phyloP scores from a whole-genome alignment of 2,797 vertebrate species.

The Trachurus trachurus region DNA sequence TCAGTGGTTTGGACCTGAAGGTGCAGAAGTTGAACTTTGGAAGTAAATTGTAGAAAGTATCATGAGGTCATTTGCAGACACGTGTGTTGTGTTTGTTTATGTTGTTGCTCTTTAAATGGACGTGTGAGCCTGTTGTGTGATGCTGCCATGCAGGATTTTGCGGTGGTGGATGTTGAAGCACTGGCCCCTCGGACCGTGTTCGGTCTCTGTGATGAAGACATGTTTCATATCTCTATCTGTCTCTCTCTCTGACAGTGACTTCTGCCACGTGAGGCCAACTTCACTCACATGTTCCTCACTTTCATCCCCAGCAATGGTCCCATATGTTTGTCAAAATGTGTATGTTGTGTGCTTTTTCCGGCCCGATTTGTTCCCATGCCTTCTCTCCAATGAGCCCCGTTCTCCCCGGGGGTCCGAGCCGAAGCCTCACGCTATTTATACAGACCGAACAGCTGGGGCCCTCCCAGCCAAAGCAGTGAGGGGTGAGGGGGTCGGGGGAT shows the following conservation, averaged over 20 bases:
- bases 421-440: conserved; percentile 88
- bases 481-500: conserved; percentile 59
- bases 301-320: conserved; percentile 83
- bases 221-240: conserved; percentile 2
- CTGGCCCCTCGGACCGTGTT: conserved; percentile 8
- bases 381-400: conserved; percentile 83
- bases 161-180: not conserved
- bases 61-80: not conserved
- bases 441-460: conserved; percentile 89
- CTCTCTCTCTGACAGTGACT: conserved; percentile 52
- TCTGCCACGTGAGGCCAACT: conserved; percentile 78
- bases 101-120: not conserved
- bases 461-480: conserved; percentile 84
- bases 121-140: not conserved
- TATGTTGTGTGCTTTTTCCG: conserved; percentile 86
- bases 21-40: not conserved
- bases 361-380: conserved; percentile 84
- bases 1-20: not conserved
- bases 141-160: not conserved
- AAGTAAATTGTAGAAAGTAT: not conserved
- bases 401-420: conserved; percentile 79
- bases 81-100: not conserved
- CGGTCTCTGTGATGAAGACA: conserved; percentile 6
- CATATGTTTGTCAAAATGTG: conserved; percentile 89
- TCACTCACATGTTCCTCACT: conserved; percentile 82